Conservation (phyloP, 1,140 invertebrate genomes). For the Zaprionus capensis region DNA sequence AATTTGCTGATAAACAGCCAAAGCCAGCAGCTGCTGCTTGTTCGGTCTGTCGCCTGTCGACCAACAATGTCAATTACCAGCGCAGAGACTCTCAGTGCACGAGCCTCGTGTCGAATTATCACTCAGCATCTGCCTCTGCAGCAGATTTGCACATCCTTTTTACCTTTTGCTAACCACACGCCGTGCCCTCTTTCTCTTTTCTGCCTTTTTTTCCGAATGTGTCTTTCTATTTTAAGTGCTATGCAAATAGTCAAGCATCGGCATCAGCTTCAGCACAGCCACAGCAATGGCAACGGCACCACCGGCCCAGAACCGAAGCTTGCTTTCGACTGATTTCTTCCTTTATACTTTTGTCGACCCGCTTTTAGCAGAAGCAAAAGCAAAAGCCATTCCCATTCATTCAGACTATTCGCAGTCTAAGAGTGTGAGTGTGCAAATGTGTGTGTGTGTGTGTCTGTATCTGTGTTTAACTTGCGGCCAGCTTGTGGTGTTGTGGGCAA, state of each 20-base stretch:
- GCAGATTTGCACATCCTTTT: conserved; percentile 46
- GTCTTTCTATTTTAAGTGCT: conserved; percentile 64
- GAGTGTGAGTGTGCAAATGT: conserved; percentile 17
- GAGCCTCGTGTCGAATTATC: conserved; percentile 65
- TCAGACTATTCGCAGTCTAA: conserved; percentile 26
- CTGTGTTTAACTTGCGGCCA: conserved; percentile 52
- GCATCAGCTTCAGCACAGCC: neutral
- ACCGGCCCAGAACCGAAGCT: conserved; percentile 11
- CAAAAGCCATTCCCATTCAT: conserved; percentile 59
- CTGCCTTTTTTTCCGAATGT: conserved; percentile 14
- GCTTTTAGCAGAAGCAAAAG: conserved; percentile 48
- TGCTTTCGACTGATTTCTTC: conserved; percentile 50
- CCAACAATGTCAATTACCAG: conserved; percentile 65
- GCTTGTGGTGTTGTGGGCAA: conserved; percentile 37
- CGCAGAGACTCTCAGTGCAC: conserved; percentile 17
- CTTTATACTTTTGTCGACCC: conserved; percentile 53
- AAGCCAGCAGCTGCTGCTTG: neutral
- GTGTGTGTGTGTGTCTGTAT: conserved; percentile 27
- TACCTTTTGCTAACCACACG: conserved; percentile 21
- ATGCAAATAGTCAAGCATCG: conserved; percentile 60
- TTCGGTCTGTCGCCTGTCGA: conserved; percentile 21
- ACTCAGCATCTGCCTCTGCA: conserved; percentile 46
- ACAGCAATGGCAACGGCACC: conserved; percentile 21
- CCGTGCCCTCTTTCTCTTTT: neutral
- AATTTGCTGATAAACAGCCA: conserved; percentile 43